Percentiles rank a stretch among this genome's conserved stretches.
Conservation (phyloP, 1,140 invertebrate species). For the Brachionus sp. region DNA sequence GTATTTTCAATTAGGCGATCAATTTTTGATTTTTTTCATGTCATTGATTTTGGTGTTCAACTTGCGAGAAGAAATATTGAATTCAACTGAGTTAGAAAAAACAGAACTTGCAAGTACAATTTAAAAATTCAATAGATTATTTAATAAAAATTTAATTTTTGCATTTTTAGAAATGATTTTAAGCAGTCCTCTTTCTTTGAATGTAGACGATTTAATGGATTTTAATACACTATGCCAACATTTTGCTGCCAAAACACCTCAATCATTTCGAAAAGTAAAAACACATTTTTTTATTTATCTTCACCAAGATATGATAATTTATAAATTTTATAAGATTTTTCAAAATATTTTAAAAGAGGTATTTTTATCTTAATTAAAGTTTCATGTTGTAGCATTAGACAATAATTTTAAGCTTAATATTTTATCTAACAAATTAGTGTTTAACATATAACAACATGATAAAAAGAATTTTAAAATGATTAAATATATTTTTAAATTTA, state of each 20-base stretch:
- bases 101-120: constrained; percentile 49
- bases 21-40: constrained; percentile 91
- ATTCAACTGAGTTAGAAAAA: constrained; percentile 48
- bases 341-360: neutral
- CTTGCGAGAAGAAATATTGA: constrained; percentile 49
- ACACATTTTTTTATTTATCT: no score
- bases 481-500: neutral
- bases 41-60: constrained; percentile 68
- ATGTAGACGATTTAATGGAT: constrained; percentile 64
- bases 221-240: constrained; percentile 93
- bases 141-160: neutral
- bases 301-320: no score
- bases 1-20: constrained; percentile 89
- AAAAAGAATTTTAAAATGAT: neutral
- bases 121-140: neutral
- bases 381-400: neutral
- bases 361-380: neutral
- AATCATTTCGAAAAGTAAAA: constrained; percentile 77
- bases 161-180: constrained; percentile 66
- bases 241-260: constrained; percentile 84
- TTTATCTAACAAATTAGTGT: neutral
- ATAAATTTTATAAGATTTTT: neutral
- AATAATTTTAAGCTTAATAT: neutral
- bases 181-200: constrained; percentile 70
- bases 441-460: neutral